Conservation (phyloP, 2,888 invertebrate species). For the Nebria salina region DNA sequence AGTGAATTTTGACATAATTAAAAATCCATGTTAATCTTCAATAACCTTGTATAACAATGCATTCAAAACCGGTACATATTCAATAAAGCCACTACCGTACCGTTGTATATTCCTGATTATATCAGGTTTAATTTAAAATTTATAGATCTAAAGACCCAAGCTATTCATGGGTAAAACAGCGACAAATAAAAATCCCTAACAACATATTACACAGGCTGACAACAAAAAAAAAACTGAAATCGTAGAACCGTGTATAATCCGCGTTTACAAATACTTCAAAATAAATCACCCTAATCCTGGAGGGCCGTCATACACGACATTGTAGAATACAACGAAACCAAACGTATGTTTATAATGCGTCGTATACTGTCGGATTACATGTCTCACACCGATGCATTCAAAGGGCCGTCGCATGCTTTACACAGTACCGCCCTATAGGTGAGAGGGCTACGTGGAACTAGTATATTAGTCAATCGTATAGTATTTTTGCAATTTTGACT, state of each 20-base stretch:
- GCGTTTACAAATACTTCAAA: constrained; percentile 60
- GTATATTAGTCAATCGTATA: background rate
- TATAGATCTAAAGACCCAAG: background rate
- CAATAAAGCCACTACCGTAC: too few relatives aligned
- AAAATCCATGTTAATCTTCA: too few relatives aligned
- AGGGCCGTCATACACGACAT: constrained; percentile 47
- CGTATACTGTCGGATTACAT: constrained; percentile 57
- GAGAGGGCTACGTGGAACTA: background rate
- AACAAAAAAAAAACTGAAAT: constrained; percentile 51
- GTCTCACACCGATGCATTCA: constrained; percentile 47
- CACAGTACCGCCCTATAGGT: background rate
- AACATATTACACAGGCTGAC: too few relatives aligned
- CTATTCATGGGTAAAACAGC: background rate
- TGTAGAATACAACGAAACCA: constrained; percentile 32
- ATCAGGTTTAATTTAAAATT: background rate
- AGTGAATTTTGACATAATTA: too few relatives aligned
- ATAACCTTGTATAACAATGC: too few relatives aligned
- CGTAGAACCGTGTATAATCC: constrained; percentile 54
- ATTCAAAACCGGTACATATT: too few relatives aligned
- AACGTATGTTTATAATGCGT: constrained; percentile 58
- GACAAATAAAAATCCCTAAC: background rate
- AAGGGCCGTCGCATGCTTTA: constrained; percentile 10
- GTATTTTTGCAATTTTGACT: constrained; percentile 4
- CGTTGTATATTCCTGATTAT: too few relatives aligned
- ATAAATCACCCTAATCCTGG: constrained; percentile 60